Percentiles rank a stretch among this genome's conserved stretches.
Evolutionary conservation across 1,140 invertebrate species (phyloP).

Genomic region (Hyles vespertilio): DNA sequence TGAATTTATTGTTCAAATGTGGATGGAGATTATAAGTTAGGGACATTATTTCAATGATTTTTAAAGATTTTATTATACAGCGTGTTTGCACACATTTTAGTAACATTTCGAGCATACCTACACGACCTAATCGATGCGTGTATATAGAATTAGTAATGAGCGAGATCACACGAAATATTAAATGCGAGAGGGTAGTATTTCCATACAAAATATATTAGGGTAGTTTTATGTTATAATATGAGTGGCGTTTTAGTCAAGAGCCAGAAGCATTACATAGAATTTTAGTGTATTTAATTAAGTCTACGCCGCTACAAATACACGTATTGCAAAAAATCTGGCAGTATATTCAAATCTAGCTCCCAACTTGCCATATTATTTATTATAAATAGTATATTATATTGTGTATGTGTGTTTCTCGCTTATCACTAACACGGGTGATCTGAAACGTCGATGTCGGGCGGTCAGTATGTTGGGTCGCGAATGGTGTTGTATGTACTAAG

Average conservation of each 20-base stretch:
- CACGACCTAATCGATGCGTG: constrained; percentile 62
- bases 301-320: too few species aligned
- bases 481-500: constrained; percentile 55
- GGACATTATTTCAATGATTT: constrained; percentile 37
- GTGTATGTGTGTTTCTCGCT: constrained; percentile 20
- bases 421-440: constrained; percentile 18
- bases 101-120: constrained; percentile 44
- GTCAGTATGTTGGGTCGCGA: constrained; percentile 26
- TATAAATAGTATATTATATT: not conserved
- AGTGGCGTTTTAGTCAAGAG: not conserved
- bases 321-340: not conserved
- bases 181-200: not conserved
- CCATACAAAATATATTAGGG: not conserved
- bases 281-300: not conserved
- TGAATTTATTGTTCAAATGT: constrained; percentile 66
- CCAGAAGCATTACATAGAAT: not conserved
- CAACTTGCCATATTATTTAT: not conserved
- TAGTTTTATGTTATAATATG: too few species aligned
- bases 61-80: constrained; percentile 50
- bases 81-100: constrained; percentile 45
- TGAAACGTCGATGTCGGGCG: constrained; percentile 32
- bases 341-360: not conserved
- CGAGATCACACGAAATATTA: too few species aligned
- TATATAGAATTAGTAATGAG: too few species aligned
- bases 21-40: constrained; percentile 67